Conservation (phyloP, 92 coral and sea anemone species). For the Bergia sp. region DNA sequence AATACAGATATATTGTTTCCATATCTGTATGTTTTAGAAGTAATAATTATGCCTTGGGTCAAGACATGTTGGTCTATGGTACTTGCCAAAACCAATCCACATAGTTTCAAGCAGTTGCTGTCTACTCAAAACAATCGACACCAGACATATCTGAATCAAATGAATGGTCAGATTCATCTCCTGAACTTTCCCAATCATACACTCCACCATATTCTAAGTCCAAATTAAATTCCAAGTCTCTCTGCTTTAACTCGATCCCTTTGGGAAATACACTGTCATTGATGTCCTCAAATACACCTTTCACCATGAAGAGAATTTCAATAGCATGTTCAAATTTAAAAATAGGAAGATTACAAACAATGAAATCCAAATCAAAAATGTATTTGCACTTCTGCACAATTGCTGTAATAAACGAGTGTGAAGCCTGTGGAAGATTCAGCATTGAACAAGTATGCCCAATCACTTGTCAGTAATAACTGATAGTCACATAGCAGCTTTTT, state of each 20-base stretch:
- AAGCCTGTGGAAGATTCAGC: slow-evolving; percentile 37
- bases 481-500: slow-evolving; percentile 44
- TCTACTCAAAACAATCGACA: not conserved
- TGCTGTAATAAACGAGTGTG: slow-evolving; percentile 27
- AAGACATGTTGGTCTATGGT: not conserved
- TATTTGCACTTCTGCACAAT: slow-evolving; percentile 34
- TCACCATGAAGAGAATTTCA: slow-evolving; percentile 50
- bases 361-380: slow-evolving; percentile 50
- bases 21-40: no score
- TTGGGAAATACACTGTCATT: slow-evolving; percentile 3
- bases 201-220: slow-evolving; percentile 25
- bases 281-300: slow-evolving; percentile 56
- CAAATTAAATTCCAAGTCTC: not conserved
- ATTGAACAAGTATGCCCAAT: not conserved
- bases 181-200: slow-evolving; percentile 18
- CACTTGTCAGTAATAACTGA: slow-evolving; percentile 24
- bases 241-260: not conserved
- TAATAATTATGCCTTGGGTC: no score
- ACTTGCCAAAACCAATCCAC: not conserved
- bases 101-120: not conserved
- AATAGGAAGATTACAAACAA: slow-evolving; percentile 52
- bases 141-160: slow-evolving; percentile 3
- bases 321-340: slow-evolving; percentile 54
- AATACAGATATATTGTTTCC: no score
- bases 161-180: slow-evolving; percentile 15